These are phyloP conservation scores for Pandemis corylana DNA, from an alignment of 2,888 invertebrate species.

Conservation along the genomic window DNA sequence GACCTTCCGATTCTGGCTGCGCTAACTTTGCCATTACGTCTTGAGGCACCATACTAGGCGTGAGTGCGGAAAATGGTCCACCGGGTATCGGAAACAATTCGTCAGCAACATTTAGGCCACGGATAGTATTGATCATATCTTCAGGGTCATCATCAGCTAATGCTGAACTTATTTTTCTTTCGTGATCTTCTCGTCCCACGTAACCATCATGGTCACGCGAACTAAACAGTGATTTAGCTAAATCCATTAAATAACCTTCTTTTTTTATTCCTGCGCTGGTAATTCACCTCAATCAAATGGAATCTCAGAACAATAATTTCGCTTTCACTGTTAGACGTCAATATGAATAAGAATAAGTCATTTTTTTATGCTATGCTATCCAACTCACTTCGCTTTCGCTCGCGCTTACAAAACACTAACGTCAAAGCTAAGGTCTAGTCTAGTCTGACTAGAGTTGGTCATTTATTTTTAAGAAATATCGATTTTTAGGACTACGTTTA, in stretches of 20 bases:
- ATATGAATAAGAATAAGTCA: constrained; percentile 5
- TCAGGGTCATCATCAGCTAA: constrained; percentile 92
- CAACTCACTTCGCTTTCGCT: not conserved
- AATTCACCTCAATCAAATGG: not conserved
- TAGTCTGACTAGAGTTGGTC: not conserved
- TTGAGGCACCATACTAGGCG: constrained; percentile 98
- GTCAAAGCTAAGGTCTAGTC: not conserved
- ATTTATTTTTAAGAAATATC: constrained; percentile 4
- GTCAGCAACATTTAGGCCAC: constrained; percentile 89
- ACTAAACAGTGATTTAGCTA: constrained; percentile 96
- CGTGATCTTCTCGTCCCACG: constrained; percentile 93
- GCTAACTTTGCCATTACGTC: constrained; percentile 93
- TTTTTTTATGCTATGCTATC: not conserved
- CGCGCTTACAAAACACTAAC: not conserved
- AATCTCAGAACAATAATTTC: not conserved
- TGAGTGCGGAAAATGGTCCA: constrained; percentile 97
- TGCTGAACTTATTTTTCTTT: constrained; percentile 92
- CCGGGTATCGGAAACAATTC: constrained; percentile 91
- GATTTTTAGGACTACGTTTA: constrained; percentile 39
- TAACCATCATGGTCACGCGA: constrained; percentile 95
- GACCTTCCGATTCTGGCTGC: constrained; percentile 90
- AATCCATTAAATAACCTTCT: constrained; percentile 88
- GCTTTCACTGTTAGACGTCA: constrained; percentile 5
- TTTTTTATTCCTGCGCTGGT: not conserved
- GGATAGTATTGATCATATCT: constrained; percentile 87